Conservation (phyloP, 2,797 vertebrate genomes). For the Tapirus indicus region DNA sequence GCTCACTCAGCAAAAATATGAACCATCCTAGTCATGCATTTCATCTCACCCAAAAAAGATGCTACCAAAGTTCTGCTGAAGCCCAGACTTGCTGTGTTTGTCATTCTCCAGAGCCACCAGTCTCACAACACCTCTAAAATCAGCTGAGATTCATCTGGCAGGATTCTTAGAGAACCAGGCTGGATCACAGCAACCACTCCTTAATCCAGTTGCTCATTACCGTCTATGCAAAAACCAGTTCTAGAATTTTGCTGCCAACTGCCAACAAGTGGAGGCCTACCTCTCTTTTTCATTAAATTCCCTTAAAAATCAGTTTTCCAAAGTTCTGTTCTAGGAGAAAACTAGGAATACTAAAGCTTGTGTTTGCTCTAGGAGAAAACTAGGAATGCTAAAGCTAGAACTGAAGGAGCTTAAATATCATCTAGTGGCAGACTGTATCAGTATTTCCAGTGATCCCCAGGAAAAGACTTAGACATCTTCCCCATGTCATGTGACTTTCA, state of each 20-base stretch:
- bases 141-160: neutral
- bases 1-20: neutral
- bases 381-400: neutral
- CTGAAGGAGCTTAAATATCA: neutral
- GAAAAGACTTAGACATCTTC: neutral
- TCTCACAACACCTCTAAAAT: neutral
- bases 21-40: neutral
- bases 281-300: constrained; percentile 10
- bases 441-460: neutral
- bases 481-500: neutral
- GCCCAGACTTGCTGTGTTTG: neutral
- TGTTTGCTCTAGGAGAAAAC: constrained; percentile 2
- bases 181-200: neutral
- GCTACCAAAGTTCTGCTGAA: neutral
- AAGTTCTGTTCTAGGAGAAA: constrained; percentile 18
- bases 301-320: constrained; percentile 6
- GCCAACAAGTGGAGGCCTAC: neutral
- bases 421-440: neutral
- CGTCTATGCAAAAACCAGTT: neutral
- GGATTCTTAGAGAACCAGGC: neutral
- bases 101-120: neutral
- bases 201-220: neutral
- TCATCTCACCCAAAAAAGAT: neutral
- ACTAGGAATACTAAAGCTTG: neutral
- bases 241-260: neutral